Conservation (phyloP, 2,797 vertebrate species). For the Heterohyrax brucei region DNA sequence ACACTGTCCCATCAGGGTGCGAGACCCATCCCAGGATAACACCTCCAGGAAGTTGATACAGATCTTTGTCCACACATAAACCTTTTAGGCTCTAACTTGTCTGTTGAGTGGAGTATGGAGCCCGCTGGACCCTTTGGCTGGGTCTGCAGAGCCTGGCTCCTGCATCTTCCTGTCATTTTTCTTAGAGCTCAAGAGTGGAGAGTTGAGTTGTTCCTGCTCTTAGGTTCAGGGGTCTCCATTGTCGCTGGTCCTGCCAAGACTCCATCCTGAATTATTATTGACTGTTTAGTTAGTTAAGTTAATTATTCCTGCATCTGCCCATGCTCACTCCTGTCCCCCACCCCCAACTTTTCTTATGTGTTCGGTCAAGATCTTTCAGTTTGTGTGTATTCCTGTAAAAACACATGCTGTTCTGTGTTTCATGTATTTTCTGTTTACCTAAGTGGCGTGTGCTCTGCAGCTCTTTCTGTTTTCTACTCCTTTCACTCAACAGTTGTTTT, state of each 20-base stretch:
- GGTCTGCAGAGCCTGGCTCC: not conserved
- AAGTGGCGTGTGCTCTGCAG: not conserved
- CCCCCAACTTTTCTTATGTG: not conserved
- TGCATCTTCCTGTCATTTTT: slow-evolving; percentile 4
- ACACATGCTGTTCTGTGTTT: not conserved
- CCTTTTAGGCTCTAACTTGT: not conserved
- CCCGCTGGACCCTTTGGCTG: not conserved
- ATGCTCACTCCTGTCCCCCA: no score
- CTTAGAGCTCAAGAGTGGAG: not conserved
- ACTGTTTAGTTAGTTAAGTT: not conserved
- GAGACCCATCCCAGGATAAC: not conserved
- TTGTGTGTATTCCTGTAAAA: not conserved
- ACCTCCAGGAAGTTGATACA: not conserved
- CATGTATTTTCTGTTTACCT: not conserved
- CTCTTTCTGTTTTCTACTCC: not conserved
- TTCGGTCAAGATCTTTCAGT: not conserved
- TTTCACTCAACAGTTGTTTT: not conserved
- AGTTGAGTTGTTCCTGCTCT: not conserved
- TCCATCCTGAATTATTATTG: not conserved
- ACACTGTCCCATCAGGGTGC: not conserved
- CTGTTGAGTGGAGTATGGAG: not conserved
- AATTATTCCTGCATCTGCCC: not conserved
- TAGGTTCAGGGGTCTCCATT: not conserved
- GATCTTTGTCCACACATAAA: not conserved
- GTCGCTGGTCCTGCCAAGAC: not conserved